A percentile compares a stretch with the other conserved stretches of the same genome.
Conservation (phyloP, 2,113 vertebrate species). For the Alosa alosa region DNA sequence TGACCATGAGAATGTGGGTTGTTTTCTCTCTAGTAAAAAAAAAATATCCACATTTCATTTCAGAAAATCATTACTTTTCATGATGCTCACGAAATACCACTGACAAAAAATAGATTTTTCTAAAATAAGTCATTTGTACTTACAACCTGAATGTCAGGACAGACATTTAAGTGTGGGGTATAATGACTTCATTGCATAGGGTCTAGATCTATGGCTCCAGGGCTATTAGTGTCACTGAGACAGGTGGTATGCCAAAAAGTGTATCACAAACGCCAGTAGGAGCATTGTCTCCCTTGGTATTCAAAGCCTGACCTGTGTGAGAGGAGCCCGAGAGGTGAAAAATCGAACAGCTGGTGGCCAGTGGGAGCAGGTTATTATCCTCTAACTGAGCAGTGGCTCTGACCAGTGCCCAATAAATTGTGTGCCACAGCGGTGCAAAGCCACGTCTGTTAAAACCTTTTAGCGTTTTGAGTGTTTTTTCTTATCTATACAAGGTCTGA, state of each 20-base stretch:
- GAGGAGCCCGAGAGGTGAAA: not conserved
- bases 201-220: not conserved
- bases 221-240: not conserved
- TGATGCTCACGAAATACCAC: not conserved
- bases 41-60: not conserved
- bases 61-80: not conserved
- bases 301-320: not conserved
- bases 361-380: constrained; percentile 47
- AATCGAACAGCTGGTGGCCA: constrained; percentile 37
- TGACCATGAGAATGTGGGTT: not conserved
- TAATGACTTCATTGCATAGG: not conserved
- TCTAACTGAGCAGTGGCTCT: constrained; percentile 35
- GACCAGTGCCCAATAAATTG: constrained; percentile 36
- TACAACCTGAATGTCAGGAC: not conserved
- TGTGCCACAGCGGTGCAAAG: constrained; percentile 23
- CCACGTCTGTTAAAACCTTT: not conserved
- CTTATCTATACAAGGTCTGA: not conserved
- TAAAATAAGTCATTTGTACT: not conserved
- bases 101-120: not conserved
- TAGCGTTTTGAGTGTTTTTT: not conserved
- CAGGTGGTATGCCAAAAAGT: not conserved
- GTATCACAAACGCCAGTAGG: not conserved
- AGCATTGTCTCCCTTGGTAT: not conserved
- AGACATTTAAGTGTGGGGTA: not conserved
- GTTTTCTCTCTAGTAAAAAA: not conserved